Conservation (phyloP, 1,140 invertebrate species). For the Hylaeus volcanicus region DNA sequence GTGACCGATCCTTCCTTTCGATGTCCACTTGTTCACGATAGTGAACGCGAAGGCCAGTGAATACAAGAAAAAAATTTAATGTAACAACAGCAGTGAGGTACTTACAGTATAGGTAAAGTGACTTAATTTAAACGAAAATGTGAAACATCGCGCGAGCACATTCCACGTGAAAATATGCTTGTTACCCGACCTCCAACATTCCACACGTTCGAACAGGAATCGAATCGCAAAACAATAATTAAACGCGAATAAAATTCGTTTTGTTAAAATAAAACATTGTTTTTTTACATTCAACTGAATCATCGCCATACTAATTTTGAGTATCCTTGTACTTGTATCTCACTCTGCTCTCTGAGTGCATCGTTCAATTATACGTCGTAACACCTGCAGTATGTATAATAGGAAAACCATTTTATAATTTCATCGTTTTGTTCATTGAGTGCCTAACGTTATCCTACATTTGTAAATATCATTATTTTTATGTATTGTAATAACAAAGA, state of each 20-base stretch:
- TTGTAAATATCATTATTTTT: constrained; percentile 73
- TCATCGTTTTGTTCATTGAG: constrained; percentile 69
- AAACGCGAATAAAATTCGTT: constrained; percentile 55
- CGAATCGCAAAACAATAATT: constrained; percentile 32
- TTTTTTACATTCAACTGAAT: constrained; percentile 40
- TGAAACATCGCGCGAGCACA: constrained; percentile 66
- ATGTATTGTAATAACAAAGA: constrained; percentile 66
- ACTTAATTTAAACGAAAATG: constrained; percentile 61
- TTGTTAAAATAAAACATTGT: constrained; percentile 15
- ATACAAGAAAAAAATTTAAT: constrained; percentile 55
- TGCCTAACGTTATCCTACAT: constrained; percentile 71
- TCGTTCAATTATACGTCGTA: constrained; percentile 51
- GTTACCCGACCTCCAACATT: constrained; percentile 66
- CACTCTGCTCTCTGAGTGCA: constrained; percentile 61
- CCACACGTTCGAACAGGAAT: constrained; percentile 53
- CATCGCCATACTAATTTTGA: constrained; percentile 29
- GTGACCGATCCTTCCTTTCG: constrained; percentile 60
- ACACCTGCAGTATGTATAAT: constrained; percentile 49
- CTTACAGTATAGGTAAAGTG: constrained; percentile 64
- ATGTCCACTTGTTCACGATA: constrained; percentile 59
- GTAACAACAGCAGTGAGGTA: constrained; percentile 60
- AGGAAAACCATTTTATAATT: constrained; percentile 61
- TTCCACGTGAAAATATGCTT: constrained; percentile 63
- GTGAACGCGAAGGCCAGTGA: constrained; percentile 66
- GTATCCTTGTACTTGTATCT: constrained; percentile 54